phyloP scores from a whole-genome alignment of 2,797 vertebrate species.

The Hipposideros larvatus region DNA sequence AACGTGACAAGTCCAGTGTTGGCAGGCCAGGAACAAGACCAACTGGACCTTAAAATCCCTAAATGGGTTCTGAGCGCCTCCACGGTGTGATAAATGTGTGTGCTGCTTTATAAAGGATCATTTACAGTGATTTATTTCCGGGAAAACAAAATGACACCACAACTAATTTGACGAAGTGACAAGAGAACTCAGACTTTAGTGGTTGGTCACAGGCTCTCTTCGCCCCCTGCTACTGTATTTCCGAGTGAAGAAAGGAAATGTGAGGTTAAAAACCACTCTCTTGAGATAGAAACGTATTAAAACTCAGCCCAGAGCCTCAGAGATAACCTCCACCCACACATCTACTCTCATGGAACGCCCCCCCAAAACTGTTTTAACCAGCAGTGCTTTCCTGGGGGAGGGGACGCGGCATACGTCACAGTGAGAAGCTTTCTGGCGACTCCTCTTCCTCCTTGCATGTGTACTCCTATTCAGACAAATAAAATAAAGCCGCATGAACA shows the following conservation, averaged over 20 bases:
- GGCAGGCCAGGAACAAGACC: background rate
- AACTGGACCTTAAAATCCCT: background rate
- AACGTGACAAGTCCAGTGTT: background rate
- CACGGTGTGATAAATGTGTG: background rate
- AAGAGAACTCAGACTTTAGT: background rate
- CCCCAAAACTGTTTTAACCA: background rate
- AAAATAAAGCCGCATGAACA: background rate
- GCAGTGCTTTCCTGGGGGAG: background rate
- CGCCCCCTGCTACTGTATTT: background rate
- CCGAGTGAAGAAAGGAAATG: background rate
- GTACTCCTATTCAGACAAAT: background rate
- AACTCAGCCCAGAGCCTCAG: background rate
- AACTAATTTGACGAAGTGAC: constrained; percentile 35
- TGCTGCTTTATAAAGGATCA: background rate
- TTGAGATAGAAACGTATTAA: background rate
- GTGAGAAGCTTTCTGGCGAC: background rate
- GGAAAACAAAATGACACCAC: constrained; percentile 3
- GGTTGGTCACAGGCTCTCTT: background rate
- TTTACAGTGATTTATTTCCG: constrained; percentile 11
- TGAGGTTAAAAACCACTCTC: background rate
- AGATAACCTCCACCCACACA: background rate
- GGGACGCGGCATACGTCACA: background rate
- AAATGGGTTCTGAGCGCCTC: background rate
- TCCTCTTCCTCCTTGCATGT: background rate
- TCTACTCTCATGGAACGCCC: background rate